These are phyloP conservation scores for Coptodon bakossiorum DNA, from an alignment of 2,113 vertebrate species.

Conservation along the genomic window DNA sequence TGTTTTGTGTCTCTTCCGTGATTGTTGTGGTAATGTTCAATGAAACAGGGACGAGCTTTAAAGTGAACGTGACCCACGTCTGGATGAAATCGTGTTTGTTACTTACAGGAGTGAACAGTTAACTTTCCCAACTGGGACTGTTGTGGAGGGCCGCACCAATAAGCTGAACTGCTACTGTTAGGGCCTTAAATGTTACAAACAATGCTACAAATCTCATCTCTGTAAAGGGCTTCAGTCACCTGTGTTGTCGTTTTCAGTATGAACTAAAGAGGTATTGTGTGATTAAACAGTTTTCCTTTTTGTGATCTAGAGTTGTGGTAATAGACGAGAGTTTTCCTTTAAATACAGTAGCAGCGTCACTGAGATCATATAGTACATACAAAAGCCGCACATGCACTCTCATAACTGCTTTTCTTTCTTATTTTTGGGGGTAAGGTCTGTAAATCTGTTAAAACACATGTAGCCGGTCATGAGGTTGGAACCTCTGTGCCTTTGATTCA, in stretches of 20 bases:
- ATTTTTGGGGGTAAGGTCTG: neutral
- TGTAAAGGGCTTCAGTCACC: neutral
- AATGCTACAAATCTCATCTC: neutral
- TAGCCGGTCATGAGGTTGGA: neutral
- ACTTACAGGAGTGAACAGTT: neutral
- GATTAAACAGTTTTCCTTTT: neutral
- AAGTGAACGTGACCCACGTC: neutral
- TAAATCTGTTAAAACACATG: constrained; percentile 31
- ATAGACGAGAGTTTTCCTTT: neutral
- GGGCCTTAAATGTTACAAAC: neutral
- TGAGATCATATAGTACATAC: neutral
- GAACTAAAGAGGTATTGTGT: neutral
- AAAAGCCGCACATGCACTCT: neutral
- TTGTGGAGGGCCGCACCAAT: neutral
- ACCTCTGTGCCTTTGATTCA: neutral
- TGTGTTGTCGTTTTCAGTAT: neutral
- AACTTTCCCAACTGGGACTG: neutral
- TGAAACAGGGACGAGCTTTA: rapidly evolving
- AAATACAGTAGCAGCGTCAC: rapidly evolving
- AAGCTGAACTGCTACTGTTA: neutral
- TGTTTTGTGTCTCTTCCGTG: neutral
- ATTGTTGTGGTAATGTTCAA: neutral
- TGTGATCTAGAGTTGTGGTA: neutral
- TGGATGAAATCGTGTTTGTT: neutral
- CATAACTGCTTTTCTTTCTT: neutral